Evolutionary conservation across 2,888 invertebrate species (phyloP), one percentile per base, ranked within the genome.

Genomic region (Mechanitis mazaeus): DNA sequence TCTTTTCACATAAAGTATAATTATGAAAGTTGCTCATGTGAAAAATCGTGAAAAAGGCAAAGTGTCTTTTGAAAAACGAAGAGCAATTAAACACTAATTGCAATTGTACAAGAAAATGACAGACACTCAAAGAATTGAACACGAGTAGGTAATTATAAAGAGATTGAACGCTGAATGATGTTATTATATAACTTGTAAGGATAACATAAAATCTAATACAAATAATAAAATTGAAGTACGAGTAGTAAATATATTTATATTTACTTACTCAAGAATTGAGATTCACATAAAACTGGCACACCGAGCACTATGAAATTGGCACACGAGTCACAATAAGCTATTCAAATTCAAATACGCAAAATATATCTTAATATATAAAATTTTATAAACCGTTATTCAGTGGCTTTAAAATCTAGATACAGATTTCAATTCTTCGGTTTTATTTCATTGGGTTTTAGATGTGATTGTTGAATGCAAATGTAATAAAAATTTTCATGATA

Each of bases 401-500:
- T 31, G 28, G n/a, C 31, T 9, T 50, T 11, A n/a, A 50, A 50
- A 50, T 50, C 50, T 31, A 50, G 31, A 31, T 50, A 28, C 31
- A 50, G 31, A 31, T 31, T 31, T 31, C 28, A 31, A 31, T 50
- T 50, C 31, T 50, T 31, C 31, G 7, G 11, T 31, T 50, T 50
- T 31, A 50, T 31, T 50, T 50, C 31, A 42, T 42, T 42, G 42
- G 9, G 42, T 42, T 42, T 42, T 42, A 3, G 42, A 42, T 42
- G 42, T 42, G 42, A 42, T 42, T 9, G 42, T 42, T 42, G 42
- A 42, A 42, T 42, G 42, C 7, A 42, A 42, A 42, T 9, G 11
- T 42, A 42, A 42, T 42, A 42, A 42, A 42, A 42, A 42, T 42
- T 42, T 42, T 42, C 42, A 11, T 42, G 42, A 79, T 78, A 79